These are phyloP conservation scores for Yponomeuta sedellus DNA, from an alignment of 2,888 invertebrate species.

Conservation along the genomic window DNA sequence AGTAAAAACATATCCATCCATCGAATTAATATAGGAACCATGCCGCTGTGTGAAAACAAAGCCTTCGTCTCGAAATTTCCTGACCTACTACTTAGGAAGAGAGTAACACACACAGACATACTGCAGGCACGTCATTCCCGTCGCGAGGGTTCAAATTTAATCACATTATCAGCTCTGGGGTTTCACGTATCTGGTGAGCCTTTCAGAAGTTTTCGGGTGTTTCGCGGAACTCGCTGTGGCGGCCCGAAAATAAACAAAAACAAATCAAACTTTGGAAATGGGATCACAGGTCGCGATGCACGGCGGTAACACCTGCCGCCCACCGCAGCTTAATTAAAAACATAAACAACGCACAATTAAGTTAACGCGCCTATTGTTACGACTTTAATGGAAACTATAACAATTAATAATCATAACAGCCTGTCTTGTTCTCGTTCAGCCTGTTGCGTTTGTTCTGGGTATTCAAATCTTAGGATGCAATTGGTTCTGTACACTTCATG, in stretches of 20 bases:
- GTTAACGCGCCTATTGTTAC: not conserved
- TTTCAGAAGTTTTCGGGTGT: not conserved
- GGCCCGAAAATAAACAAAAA: not conserved
- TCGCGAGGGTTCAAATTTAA: not conserved
- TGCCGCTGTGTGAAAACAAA: too few species aligned
- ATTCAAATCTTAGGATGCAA: not conserved
- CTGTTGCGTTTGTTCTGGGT: not conserved
- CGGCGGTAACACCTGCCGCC: not conserved
- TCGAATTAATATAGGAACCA: too few species aligned
- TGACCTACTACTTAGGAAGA: too few species aligned
- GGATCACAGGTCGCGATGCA: not conserved
- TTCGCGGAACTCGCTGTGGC: not conserved
- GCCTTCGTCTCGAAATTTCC: too few species aligned
- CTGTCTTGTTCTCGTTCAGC: not conserved
- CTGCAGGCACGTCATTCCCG: too few species aligned
- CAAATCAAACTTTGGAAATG: conserved; percentile 1
- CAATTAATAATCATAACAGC: not conserved
- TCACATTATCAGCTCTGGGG: not conserved
- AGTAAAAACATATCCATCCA: too few species aligned
- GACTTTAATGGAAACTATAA: not conserved
- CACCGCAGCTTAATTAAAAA: not conserved
- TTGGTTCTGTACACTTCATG: too few species aligned
- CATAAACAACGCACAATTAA: not conserved
- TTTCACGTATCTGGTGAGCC: not conserved
- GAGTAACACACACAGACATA: too few species aligned